Evolutionary conservation across 2,797 vertebrate species (phyloP).

Genomic region (Fistularia commersonii): DNA sequence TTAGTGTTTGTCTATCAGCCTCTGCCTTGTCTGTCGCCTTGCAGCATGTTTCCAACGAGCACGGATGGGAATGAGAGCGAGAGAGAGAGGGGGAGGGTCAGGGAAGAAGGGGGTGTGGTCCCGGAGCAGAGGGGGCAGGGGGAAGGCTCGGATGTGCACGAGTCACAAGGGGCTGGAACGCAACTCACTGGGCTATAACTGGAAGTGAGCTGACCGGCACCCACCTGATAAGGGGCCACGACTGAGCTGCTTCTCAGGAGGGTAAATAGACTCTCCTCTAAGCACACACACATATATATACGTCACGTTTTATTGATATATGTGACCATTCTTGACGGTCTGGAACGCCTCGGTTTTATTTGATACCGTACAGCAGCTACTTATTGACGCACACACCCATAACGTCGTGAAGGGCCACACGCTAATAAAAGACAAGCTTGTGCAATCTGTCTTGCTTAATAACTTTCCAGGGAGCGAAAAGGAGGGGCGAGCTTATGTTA

Average conservation of each 20-base stretch:
- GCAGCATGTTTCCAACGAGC: slow-evolving; percentile 65
- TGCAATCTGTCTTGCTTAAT: slow-evolving; percentile 8
- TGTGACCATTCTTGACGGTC: no score
- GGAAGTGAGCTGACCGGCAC: slow-evolving; percentile 44
- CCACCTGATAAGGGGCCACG: not conserved
- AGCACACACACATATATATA: slow-evolving; percentile 24
- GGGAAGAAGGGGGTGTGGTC: slow-evolving; percentile 33
- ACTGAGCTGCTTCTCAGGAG: no score
- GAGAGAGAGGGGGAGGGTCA: slow-evolving; percentile 14
- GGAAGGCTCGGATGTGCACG: slow-evolving; percentile 26
- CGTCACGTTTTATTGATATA: not conserved
- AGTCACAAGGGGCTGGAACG: slow-evolving; percentile 18
- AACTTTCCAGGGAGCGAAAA: slow-evolving; percentile 14
- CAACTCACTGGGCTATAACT: slow-evolving; percentile 58
- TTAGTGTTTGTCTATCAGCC: slow-evolving; percentile 27
- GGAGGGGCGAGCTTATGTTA: slow-evolving; percentile 15
- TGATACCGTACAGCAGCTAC: no score
- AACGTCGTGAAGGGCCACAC: no score
- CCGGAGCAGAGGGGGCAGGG: slow-evolving; percentile 19
- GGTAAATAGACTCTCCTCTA: slow-evolving; percentile 2
- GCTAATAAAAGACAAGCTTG: slow-evolving; percentile 8
- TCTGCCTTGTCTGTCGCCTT: slow-evolving; percentile 45
- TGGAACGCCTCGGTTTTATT: no score
- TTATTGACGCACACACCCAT: no score
- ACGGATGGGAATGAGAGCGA: slow-evolving; percentile 15